Percentiles rank a stretch among this genome's conserved stretches.
These are phyloP conservation scores for Hetaerina titia DNA, from an alignment of 2,888 invertebrate species.

Conservation along the genomic window DNA sequence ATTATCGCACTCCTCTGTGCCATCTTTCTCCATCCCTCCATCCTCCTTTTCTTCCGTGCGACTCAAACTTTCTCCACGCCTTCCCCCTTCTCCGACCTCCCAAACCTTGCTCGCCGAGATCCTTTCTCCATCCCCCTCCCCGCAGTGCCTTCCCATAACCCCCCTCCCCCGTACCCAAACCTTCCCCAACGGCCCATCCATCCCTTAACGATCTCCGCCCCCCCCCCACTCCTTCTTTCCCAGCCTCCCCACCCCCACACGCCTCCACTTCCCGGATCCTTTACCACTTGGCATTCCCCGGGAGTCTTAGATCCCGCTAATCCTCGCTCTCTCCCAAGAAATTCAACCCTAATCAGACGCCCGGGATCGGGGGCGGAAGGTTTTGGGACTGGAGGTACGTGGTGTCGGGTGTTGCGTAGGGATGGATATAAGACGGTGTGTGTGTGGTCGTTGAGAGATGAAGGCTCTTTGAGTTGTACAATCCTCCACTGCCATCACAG, in stretches of 20 bases:
- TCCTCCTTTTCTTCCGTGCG: too few relatives aligned
- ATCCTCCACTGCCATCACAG: neutral
- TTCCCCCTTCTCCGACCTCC: too few relatives aligned
- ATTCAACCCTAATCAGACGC: conserved; percentile 31
- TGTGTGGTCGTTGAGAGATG: neutral
- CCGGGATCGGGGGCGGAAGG: neutral
- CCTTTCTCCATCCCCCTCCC: too few relatives aligned
- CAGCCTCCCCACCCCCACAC: neutral
- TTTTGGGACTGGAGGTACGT: neutral
- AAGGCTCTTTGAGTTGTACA: neutral
- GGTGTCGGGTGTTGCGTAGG: neutral
- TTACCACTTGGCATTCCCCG: conserved; percentile 21
- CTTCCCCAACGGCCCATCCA: neutral
- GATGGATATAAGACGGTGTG: neutral
- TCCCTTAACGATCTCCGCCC: neutral
- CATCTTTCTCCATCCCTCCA: too few relatives aligned
- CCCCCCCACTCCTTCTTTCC: neutral
- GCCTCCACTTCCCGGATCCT: neutral
- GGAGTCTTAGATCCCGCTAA: conserved; percentile 28
- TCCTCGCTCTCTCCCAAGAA: conserved; percentile 21
- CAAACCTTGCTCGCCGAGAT: neutral
- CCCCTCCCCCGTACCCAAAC: neutral
- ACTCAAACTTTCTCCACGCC: too few relatives aligned
- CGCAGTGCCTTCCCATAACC: too few relatives aligned
- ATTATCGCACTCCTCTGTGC: too few relatives aligned